Evolutionary conservation across 2,888 invertebrate species (phyloP), one percentile per base, ranked within the genome.

Genomic region (Drosophila antonietae): DNA sequence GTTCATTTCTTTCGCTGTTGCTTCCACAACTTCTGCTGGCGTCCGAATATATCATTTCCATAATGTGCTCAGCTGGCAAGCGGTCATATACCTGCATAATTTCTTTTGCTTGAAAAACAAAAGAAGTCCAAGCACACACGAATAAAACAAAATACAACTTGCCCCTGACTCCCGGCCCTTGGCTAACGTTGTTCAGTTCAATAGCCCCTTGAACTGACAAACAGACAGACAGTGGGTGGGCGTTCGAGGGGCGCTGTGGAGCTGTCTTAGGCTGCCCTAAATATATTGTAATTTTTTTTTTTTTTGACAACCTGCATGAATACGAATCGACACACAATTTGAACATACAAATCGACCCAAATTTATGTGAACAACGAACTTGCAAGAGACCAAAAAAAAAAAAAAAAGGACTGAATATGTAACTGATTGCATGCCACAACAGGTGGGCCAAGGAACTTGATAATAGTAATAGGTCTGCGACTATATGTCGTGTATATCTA

Each of bases 71-170:
- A n/a, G 62, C 62, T 60, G 67, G 62, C 63, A 62, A 74, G 64
- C 84, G 81, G 75, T 83, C 83, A 71, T 70, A 73, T 80, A 78
- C 81, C 81, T 82, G 78, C 79, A 84, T 75, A 68, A 76, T 73
- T 81, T 81, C 59, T 72, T 70, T 53, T 60, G 47, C 23, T 51
- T 71, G 71, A 78, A 87, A 88, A 31, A 82, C 88, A 82, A 87
- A 87, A 84, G 78, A 81, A 23, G 39, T 47, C 65, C 68, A 43
- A 63, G 39, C 18, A 20, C 14, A 55, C 14, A 46, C 20, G 10
- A 43, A 41, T n/a, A 8, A 43, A 43, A 44, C 44, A 20, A 20
- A 51, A 53, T 18, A 28, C 14, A 49, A 37, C 35, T 56, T 61
- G 51, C 53, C 61, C 52, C 41, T 60, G 78, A 58, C 60, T 53